Percentiles rank a stretch among this genome's conserved stretches.
phyloP scores from a whole-genome alignment of 2,113 vertebrate species.

The Chloropsis hardwickii region DNA sequence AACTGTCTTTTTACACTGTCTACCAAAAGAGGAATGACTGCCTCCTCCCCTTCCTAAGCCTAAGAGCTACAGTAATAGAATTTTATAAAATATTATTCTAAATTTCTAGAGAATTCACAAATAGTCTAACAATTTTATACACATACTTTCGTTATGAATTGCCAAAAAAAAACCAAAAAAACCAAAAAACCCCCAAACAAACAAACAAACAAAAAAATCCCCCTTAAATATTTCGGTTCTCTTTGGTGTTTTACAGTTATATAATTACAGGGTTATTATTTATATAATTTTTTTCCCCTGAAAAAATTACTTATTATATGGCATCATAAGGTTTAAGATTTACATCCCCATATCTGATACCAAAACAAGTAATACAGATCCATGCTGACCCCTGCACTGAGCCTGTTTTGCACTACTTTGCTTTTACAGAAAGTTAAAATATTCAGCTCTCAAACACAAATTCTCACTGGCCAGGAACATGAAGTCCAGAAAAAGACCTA shows the following conservation, averaged over 20 bases:
- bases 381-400: neutral
- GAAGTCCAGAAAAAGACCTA: neutral
- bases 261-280: neutral
- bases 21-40: neutral
- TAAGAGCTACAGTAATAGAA: neutral
- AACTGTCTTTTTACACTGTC: neutral
- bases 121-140: neutral
- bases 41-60: neutral
- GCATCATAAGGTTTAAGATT: neutral
- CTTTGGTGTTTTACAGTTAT: neutral
- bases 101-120: neutral
- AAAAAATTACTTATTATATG: neutral
- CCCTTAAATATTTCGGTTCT: neutral
- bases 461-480: neutral
- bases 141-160: neutral
- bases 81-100: neutral
- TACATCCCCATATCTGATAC: neutral
- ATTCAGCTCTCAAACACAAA: neutral
- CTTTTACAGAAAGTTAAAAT: neutral
- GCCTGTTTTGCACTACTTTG: neutral
- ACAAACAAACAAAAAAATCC: too few species aligned
- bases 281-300: neutral
- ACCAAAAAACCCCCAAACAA: too few species aligned
- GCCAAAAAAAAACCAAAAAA: too few species aligned
- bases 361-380: neutral